phyloP scores from a whole-genome alignment of 2,113 vertebrate genomes.

The Thinocorus orbignyianus region DNA sequence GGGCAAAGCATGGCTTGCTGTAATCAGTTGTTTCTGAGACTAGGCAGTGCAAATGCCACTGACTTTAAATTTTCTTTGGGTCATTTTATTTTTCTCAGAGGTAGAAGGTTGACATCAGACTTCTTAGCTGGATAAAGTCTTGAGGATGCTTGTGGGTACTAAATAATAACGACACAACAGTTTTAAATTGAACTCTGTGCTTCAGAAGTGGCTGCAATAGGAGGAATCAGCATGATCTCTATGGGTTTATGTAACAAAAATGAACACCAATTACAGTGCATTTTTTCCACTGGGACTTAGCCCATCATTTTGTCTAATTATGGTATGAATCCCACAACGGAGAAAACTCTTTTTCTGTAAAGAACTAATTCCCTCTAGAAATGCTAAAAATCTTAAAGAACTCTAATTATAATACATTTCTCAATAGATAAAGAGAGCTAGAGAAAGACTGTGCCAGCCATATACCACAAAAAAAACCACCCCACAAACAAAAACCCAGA shows the following conservation, averaged over 20 bases:
- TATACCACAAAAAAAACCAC: neutral
- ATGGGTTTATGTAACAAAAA: slow-evolving; percentile 58
- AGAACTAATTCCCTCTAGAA: slow-evolving; percentile 58
- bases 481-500: neutral
- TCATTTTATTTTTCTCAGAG: neutral
- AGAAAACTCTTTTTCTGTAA: slow-evolving; percentile 50
- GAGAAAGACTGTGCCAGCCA: neutral
- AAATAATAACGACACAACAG: neutral
- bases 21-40: neutral
- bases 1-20: neutral
- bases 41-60: neutral
- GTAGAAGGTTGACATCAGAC: neutral
- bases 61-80: neutral
- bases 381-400: slow-evolving; percentile 42
- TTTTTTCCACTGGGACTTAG: slow-evolving; percentile 47
- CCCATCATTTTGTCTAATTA: slow-evolving; percentile 73
- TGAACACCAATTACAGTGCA: slow-evolving; percentile 63
- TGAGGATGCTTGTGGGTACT: slow-evolving; percentile 6
- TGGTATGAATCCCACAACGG: slow-evolving; percentile 44
- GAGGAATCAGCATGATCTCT: slow-evolving; percentile 22
- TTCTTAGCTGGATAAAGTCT: neutral
- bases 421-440: slow-evolving; percentile 24
- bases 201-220: slow-evolving; percentile 19
- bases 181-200: slow-evolving; percentile 27
- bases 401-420: slow-evolving; percentile 55